phyloP scores from a whole-genome alignment of 2,888 invertebrate species.

The Coleophora flavipennella region DNA sequence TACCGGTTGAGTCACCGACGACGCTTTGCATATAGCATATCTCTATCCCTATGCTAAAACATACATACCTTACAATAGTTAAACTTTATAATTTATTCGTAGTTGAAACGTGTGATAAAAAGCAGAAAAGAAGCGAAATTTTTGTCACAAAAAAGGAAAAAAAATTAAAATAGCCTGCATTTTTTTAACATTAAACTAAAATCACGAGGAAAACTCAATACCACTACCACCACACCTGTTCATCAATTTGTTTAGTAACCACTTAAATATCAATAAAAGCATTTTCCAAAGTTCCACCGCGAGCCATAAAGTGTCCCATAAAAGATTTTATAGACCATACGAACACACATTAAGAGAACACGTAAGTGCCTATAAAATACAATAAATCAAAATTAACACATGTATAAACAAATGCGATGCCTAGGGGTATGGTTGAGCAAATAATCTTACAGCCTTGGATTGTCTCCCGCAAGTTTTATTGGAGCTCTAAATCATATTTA shows the following conservation, averaged over 20 bases:
- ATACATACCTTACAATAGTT: too few relatives aligned
- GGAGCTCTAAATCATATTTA: slow-evolving; percentile 34
- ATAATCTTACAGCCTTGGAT: slow-evolving; percentile 56
- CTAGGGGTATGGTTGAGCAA: slow-evolving; percentile 48
- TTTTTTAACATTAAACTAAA: too few relatives aligned
- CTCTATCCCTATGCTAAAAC: too few relatives aligned
- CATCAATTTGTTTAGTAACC: slow-evolving; percentile 41
- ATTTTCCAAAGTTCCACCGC: slow-evolving; percentile 47
- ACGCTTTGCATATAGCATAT: too few relatives aligned
- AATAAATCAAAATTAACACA: slow-evolving; percentile 63
- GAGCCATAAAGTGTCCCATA: slow-evolving; percentile 55
- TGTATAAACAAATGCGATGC: slow-evolving; percentile 47
- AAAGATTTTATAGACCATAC: slow-evolving; percentile 61
- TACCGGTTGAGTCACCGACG: too few relatives aligned
- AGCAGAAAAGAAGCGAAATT: too few relatives aligned
- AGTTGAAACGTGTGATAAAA: too few relatives aligned
- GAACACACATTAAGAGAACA: slow-evolving; percentile 62
- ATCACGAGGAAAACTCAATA: slow-evolving; percentile 11
- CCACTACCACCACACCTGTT: slow-evolving; percentile 29
- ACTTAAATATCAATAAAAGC: slow-evolving; percentile 61
- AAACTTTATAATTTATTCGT: too few relatives aligned
- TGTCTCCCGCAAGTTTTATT: slow-evolving; percentile 53
- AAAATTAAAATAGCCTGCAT: too few relatives aligned
- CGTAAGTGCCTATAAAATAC: slow-evolving; percentile 25
- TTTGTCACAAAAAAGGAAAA: too few relatives aligned